These are phyloP conservation scores for Macrobrachium nipponense DNA, from an alignment of 1,140 invertebrate species.

Conservation along the genomic window DNA sequence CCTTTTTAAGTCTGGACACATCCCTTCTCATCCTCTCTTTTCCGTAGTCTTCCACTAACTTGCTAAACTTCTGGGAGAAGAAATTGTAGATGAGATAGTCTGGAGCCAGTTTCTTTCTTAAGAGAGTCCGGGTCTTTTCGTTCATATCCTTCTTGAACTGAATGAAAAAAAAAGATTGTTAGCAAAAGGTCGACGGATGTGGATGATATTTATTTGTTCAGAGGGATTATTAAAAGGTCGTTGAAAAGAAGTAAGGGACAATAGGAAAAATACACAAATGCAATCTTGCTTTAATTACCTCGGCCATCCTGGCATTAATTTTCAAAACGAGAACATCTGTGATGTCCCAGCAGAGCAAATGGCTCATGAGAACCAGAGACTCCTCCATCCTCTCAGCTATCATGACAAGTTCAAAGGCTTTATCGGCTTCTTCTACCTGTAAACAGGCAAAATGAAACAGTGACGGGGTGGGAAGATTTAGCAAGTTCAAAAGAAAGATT, in stretches of 20 bases:
- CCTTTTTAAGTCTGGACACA: slow-evolving; percentile 24
- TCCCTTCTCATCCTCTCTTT: slow-evolving; percentile 47
- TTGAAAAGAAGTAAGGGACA: no score
- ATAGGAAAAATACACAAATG: neutral
- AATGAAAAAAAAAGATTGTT: neutral
- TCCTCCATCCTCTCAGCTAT: slow-evolving; percentile 73
- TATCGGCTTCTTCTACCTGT: slow-evolving; percentile 66
- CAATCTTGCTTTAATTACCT: neutral
- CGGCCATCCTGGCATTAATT: slow-evolving; percentile 66
- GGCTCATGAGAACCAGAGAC: slow-evolving; percentile 71
- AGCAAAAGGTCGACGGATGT: neutral
- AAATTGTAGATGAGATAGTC: slow-evolving; percentile 53
- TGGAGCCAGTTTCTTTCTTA: slow-evolving; percentile 36
- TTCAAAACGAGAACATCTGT: slow-evolving; percentile 69
- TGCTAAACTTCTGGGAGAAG: slow-evolving; percentile 44
- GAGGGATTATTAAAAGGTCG: neutral
- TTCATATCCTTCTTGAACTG: slow-evolving; percentile 33
- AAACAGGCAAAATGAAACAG: no score
- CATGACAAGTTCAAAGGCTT: slow-evolving; percentile 72
- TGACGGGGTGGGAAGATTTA: no score
- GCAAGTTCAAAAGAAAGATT: no score
- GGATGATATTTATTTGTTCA: neutral
- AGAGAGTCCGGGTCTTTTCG: neutral
- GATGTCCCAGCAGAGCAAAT: slow-evolving; percentile 71
- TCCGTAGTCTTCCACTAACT: slow-evolving; percentile 54